phyloP scores from a whole-genome alignment of 2,888 invertebrate genomes.

The Zele albiditarsus region DNA sequence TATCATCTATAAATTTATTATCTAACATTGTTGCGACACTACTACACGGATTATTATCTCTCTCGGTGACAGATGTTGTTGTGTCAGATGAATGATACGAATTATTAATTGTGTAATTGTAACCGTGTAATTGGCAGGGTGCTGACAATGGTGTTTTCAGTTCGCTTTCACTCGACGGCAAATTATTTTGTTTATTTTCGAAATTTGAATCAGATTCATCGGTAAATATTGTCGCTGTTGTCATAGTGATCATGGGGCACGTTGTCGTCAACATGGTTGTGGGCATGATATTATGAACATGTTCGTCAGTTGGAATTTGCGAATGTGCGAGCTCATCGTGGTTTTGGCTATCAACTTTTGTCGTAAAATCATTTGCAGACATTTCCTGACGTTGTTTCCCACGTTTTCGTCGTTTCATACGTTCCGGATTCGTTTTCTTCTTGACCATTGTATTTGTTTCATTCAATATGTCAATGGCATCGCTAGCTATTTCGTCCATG shows the following conservation, averaged over 20 bases:
- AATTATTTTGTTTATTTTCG: neutral
- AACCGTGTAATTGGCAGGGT: neutral
- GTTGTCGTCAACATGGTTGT: neutral
- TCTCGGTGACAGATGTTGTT: neutral
- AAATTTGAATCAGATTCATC: neutral
- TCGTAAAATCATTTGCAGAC: neutral
- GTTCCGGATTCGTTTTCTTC: slow-evolving; percentile 44
- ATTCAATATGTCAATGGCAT: slow-evolving; percentile 64
- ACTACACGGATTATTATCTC: slow-evolving; percentile 23
- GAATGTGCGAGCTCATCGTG: neutral
- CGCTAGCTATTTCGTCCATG: slow-evolving; percentile 70
- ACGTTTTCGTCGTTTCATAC: slow-evolving; percentile 34
- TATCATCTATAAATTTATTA: neutral
- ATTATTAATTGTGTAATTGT: neutral
- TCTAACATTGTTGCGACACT: slow-evolving; percentile 1
- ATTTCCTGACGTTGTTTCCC: slow-evolving; percentile 33
- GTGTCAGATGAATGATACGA: neutral
- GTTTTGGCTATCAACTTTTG: neutral
- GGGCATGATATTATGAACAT: neutral
- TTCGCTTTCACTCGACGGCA: neutral
- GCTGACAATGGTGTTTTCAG: neutral
- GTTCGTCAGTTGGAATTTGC: neutral
- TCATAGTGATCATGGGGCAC: neutral
- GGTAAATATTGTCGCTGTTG: neutral
- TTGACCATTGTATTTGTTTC: slow-evolving; percentile 51